phyloP scores from a whole-genome alignment of 2,113 vertebrate species.

The Clupea harengus region DNA sequence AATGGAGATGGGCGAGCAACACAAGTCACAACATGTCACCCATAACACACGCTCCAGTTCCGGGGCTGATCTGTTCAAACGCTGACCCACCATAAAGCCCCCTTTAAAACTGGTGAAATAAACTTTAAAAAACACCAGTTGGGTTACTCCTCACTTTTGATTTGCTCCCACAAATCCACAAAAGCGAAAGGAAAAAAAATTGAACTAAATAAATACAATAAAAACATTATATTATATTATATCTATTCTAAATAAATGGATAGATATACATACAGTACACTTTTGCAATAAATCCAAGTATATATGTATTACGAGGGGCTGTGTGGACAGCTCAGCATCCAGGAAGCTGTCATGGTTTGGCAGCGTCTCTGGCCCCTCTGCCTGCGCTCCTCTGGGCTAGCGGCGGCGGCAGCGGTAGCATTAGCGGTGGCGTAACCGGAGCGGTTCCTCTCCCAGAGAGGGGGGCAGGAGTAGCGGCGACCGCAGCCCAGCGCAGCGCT shows the following conservation, averaged over 20 bases:
- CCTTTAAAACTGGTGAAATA: background rate
- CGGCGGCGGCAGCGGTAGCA: background rate
- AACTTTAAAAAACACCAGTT: background rate
- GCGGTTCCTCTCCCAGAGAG: too few species aligned
- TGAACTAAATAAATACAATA: conserved; percentile 5
- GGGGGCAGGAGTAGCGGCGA: background rate
- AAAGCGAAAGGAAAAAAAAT: background rate
- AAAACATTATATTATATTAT: background rate
- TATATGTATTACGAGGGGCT: too few species aligned
- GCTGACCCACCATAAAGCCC: background rate
- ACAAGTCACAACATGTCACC: background rate
- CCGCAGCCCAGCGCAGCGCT: background rate
- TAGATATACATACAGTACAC: too few species aligned
- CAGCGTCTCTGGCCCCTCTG: background rate
- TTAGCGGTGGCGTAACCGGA: background rate
- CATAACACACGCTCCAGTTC: background rate
- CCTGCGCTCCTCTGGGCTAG: background rate
- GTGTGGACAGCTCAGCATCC: too few species aligned
- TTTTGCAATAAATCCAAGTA: too few species aligned
- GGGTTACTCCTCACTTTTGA: background rate
- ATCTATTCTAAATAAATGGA: too few species aligned
- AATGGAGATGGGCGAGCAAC: background rate
- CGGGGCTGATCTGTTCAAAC: background rate
- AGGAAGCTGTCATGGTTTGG: too few species aligned
- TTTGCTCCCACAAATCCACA: background rate